Evolutionary conservation across 2,888 invertebrate species (phyloP), one percentile per base, ranked within the genome.

Genomic region (Caenorhabditis zanzibari): DNA sequence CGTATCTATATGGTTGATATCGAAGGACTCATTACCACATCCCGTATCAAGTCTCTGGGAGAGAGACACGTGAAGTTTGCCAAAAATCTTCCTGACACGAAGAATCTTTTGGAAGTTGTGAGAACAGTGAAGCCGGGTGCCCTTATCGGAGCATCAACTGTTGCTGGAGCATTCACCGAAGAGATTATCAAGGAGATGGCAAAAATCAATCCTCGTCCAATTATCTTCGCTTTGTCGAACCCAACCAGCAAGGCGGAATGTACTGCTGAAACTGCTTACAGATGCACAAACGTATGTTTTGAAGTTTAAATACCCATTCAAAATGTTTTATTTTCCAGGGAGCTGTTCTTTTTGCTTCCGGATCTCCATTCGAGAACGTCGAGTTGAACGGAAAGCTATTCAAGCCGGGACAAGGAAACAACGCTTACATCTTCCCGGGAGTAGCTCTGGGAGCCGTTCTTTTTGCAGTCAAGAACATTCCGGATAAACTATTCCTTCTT

Each of bases 171-270:
- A n/a, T 99, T 99, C 93, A 97, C 96, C 0, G 93, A 95, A 26
- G 95, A 95, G 88, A 96, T 99, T 90, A 94, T 99, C 74, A 94
- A 95, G 90, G 94, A 95, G 92, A 97, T 99, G 98, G 96, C 95
- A 16, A 94, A 94, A 69, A 94, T 95, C 92, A 96, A 97, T 93
- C 95, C 95, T 26, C 94, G 94, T 72, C 99, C 99, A 2, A 95
- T 99, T 84, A 96, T 99, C 90, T 99, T 99, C 93, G 98, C 99
- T 14, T 95, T 99, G 61, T 98, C 98, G 93, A 99, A 99, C 94
- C 99, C 99, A 73, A 99, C 99, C 73, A 95, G 95, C 93, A 97
- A 97, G 94, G 97, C 99, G 0, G 99, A 99, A 93, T 99, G 99
- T 93, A 98, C 99, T n/a, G 99, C 99, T n/a, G 96, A 97, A 93